Evolutionary conservation across 2,888 invertebrate species (phyloP).

Genomic region (Himalopsyche japonica): DNA sequence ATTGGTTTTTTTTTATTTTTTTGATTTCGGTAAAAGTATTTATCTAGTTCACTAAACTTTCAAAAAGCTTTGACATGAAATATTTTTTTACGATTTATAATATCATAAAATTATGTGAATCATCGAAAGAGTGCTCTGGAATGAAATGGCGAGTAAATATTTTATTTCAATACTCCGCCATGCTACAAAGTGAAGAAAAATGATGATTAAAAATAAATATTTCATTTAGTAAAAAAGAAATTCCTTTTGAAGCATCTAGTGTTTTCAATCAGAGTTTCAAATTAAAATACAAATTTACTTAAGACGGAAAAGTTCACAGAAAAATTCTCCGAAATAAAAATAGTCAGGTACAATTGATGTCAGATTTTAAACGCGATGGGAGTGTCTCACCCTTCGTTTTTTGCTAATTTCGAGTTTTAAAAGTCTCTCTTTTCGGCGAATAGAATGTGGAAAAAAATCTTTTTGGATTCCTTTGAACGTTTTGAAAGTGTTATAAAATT

Average conservation of each 20-base stretch:
- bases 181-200: neutral
- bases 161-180: too few species aligned
- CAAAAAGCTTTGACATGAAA: too few species aligned
- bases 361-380: neutral
- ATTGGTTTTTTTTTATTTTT: too few species aligned
- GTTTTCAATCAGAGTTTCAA: neutral
- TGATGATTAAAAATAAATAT: neutral
- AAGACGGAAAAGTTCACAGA: neutral
- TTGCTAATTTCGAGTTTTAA: neutral
- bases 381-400: neutral
- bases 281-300: neutral
- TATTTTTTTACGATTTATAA: too few species aligned
- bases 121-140: too few species aligned
- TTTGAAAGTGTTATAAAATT: neutral
- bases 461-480: neutral
- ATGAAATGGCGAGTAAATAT: too few species aligned
- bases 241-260: neutral
- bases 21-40: too few species aligned
- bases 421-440: neutral
- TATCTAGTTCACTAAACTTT: too few species aligned
- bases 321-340: neutral
- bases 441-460: neutral
- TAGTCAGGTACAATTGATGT: neutral
- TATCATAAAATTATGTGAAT: too few species aligned
- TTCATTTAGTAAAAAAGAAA: neutral